A percentile compares a stretch with the other conserved stretches of the same genome.
phyloP scores from a whole-genome alignment of 2,797 vertebrate genomes.

The Menidia menidia region DNA sequence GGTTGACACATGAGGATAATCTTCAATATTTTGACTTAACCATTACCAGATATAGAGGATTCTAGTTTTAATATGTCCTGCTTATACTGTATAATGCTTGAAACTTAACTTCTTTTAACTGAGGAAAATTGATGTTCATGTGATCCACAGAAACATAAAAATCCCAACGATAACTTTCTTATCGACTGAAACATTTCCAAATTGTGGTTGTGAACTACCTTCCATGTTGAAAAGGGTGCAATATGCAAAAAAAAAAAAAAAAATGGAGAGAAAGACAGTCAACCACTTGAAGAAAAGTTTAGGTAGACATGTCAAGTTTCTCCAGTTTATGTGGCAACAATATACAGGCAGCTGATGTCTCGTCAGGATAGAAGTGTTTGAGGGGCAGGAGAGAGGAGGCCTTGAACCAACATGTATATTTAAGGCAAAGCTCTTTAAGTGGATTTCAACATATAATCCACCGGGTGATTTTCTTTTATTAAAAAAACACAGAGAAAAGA shows the following conservation, averaged over 20 bases:
- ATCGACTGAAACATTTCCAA: constrained; percentile 69
- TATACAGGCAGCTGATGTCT: constrained; percentile 67
- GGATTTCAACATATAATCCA: constrained; percentile 86
- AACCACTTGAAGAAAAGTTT: constrained; percentile 72
- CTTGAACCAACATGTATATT: constrained; percentile 80
- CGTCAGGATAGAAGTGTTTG: constrained; percentile 45
- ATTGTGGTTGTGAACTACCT: constrained; percentile 85
- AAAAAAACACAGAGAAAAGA: constrained; percentile 12
- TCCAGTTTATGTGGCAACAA: constrained; percentile 76
- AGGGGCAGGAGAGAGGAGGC: constrained; percentile 43
- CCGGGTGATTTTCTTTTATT: constrained; percentile 66
- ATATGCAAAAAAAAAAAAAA: neutral
- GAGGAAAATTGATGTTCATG: constrained; percentile 45
- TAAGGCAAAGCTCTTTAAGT: constrained; percentile 92
- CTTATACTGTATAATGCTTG: constrained; percentile 67
- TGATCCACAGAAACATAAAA: constrained; percentile 46
- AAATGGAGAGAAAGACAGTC: constrained; percentile 61
- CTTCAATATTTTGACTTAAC: constrained; percentile 70
- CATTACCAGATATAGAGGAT: constrained; percentile 38
- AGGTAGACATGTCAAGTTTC: constrained; percentile 78
- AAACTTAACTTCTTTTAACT: constrained; percentile 49
- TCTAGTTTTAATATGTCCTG: constrained; percentile 49
- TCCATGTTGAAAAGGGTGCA: constrained; percentile 51
- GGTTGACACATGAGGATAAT: constrained; percentile 43
- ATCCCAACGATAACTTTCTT: neutral